Conservation (phyloP, 2,888 invertebrate genomes). For the Caenorhabditis afra region DNA sequence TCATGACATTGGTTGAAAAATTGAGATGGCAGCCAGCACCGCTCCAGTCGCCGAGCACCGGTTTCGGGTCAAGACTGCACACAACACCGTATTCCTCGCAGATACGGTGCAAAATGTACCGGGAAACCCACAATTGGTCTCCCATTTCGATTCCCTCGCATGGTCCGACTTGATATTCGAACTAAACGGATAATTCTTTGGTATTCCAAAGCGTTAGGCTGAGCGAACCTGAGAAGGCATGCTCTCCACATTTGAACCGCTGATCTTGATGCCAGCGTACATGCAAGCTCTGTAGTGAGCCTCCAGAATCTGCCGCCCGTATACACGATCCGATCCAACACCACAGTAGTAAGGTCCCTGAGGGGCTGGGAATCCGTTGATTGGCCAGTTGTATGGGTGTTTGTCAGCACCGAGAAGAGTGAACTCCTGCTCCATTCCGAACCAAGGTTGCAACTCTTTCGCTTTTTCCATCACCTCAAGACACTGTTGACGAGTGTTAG, state of each 20-base stretch:
- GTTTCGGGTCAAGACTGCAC: constrained; percentile 82
- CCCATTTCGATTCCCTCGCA: constrained; percentile 83
- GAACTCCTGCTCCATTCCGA: constrained; percentile 83
- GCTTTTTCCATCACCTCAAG: constrained; percentile 81
- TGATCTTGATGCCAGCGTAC: constrained; percentile 92
- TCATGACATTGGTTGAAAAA: constrained; percentile 93
- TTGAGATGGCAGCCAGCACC: constrained; percentile 93
- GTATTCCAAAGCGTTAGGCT: no score
- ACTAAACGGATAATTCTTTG: constrained; percentile 57
- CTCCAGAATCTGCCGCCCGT: constrained; percentile 94
- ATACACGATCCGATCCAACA: constrained; percentile 94
- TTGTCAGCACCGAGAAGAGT: constrained; percentile 81
- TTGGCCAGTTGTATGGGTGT: constrained; percentile 78
- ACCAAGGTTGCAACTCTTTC: constrained; percentile 79
- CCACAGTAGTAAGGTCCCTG: constrained; percentile 93
- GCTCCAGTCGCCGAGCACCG: constrained; percentile 87
- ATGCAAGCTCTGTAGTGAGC: constrained; percentile 94
- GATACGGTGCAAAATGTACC: constrained; percentile 82
- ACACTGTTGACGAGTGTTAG: constrained; percentile 82
- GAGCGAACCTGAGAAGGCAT: constrained; percentile 85
- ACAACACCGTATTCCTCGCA: constrained; percentile 83
- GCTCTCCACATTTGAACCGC: constrained; percentile 96
- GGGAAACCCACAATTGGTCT: constrained; percentile 82
- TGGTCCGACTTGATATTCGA: constrained; percentile 82
- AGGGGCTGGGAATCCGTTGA: constrained; percentile 67